Base-by-base conservation (phyloP, 1,140 invertebrate species). In the Cydia pomonella region DNA sequence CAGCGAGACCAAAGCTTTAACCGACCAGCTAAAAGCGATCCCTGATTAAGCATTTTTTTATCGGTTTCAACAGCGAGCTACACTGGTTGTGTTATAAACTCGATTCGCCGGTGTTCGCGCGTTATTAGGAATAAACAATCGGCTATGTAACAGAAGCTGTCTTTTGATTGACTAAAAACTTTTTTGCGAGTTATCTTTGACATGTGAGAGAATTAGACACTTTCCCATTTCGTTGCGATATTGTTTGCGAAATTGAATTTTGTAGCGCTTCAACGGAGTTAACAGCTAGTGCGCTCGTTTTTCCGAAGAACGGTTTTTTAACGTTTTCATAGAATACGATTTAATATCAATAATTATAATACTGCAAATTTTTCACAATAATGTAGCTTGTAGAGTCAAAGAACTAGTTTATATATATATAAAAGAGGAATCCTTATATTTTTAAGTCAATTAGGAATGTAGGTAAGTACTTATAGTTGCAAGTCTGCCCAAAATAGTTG, bases 141-240 rank as follows among this genome's bases (percentile, higher is more conserved):
- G 2, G 64, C 64, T 69, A 69, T 69, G 33, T 69, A 69, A 69
- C 64, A 69, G 64, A 38, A 69, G 29, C n/a, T 12, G 29, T n/a
- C 33, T 33, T 69, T 27, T 18, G 63, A 66, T 66, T 66, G 63
- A 27, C 63, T 66, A 7, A 29, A 69, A 69, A 38, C 9, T 38
- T 69, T 69, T 69, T 69, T 69, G 53, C 21, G n/a, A 5, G 6
- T 69, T 12, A 38, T 69, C 33, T 29, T 18, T 69, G 64, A 41
- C 64, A 33, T 69, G 29, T 69, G 64, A 69, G 64, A 33, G 27
- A 69, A 69, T 38, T 41, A 69, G 29, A 38, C 64, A 69, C 64
- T 69, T 69, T 69, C 64, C 64, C 27, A 41, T 41, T 69, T 38
- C 64, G 29, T 41, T 33, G 33, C 27, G 27, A 18, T 69, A 38